Evolutionary conservation across 2,797 vertebrate genomes (phyloP), one percentile per base, ranked within the genome.

Genomic region (Pseudotriccus pelzelni): DNA sequence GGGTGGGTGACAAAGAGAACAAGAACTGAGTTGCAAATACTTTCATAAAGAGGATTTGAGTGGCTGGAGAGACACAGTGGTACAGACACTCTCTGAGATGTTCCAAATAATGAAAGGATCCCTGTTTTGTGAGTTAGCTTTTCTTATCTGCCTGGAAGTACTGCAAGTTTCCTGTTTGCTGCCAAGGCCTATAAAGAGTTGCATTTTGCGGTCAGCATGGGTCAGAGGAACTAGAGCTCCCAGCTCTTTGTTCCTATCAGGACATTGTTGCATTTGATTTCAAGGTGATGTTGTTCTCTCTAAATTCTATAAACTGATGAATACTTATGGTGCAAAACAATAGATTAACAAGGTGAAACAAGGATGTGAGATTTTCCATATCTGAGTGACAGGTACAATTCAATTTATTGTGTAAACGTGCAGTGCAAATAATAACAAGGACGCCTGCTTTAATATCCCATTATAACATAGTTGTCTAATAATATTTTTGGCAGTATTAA

Each of bases 91-190:
- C 18, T 53, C 47, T 23, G 27, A 74, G 50, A 49, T 68, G 19
- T 56, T 64, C 25, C 28, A 56, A 66, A 49, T 36, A 76, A 68
- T 52, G 50, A 49, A 66, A 81, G 30, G 49, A 52, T 62, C 67
- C 36, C 28, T 52, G 25, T 78, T 77, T 72, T 63, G 25, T 9
- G 30, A 81, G 44, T 81, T 86, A 78, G 58, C 59, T 92, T 39
- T 55, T 89, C 59, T 92, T 92, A 93, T 84, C 88, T 86, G 62
- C 39, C 39, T 91, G 83, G 60, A 90, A 84, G 25, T 43, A 47
- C 32, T 86, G 67, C 30, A 47, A 36, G 28, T 81, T 95, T 93
- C 52, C 77, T 79, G 89, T 90, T 88, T 76, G 23, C 52, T 91
- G 84, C 74, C 83, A 58, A 89, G 66, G 27, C 27, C 24, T 64